Conservation (phyloP, 2,113 vertebrate genomes). For the Phoxinus phoxinus region DNA sequence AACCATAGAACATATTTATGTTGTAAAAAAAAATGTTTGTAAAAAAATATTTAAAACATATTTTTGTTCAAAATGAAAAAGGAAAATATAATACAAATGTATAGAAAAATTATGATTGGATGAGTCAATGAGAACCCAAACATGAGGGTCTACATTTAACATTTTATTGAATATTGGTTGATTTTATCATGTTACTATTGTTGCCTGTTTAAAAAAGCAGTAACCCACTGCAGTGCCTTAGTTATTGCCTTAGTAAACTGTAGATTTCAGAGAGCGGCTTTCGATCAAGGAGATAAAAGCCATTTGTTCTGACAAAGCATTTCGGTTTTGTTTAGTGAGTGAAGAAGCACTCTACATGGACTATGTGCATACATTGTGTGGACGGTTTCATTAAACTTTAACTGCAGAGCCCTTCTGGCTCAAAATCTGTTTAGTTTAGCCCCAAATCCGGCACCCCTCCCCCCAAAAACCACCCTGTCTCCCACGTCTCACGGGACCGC, state of each 20-base stretch:
- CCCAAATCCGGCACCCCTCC: conserved; percentile 48
- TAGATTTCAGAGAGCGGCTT: not conserved
- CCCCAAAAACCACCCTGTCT: conserved; percentile 46
- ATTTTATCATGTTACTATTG: not conserved
- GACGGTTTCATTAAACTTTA: conserved; percentile 75
- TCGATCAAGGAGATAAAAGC: conserved; percentile 19
- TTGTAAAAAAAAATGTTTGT: no score
- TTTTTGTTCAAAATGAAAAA: not conserved
- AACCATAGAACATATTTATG: no score
- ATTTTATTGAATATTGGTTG: not conserved
- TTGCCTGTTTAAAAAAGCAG: not conserved
- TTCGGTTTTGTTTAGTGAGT: conserved; percentile 52
- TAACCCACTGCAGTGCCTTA: not conserved
- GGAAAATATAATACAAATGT: not conserved
- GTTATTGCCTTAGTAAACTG: not conserved
- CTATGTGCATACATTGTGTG: conserved; percentile 67
- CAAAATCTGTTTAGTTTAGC: conserved; percentile 75
- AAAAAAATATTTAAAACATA: no score
- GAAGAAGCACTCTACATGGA: conserved; percentile 37
- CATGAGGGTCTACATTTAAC: not conserved
- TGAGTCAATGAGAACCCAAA: not conserved
- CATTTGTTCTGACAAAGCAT: conserved; percentile 53
- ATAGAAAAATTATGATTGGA: not conserved
- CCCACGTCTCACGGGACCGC: conserved; percentile 74
- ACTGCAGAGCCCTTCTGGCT: conserved; percentile 76